These are phyloP conservation scores for Machaerirhynchus nigripectus DNA, from an alignment of 2,113 vertebrate genomes.

Conservation along the genomic window DNA sequence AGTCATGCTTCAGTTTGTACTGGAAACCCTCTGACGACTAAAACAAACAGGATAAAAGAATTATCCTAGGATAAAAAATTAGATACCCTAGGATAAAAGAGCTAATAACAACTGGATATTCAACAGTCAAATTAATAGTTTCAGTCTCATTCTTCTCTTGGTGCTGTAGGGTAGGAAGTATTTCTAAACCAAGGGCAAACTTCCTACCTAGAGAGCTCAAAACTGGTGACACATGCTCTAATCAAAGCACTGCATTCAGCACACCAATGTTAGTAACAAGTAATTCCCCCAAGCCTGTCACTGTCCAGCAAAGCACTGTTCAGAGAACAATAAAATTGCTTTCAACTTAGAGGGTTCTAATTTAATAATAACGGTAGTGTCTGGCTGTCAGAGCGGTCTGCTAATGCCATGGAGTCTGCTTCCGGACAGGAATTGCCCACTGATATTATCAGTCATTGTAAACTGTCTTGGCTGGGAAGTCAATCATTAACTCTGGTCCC, in stretches of 20 bases:
- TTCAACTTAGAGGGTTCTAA: neutral
- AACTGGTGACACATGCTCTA: neutral
- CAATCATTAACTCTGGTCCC: slow-evolving; percentile 67
- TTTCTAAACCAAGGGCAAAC: neutral
- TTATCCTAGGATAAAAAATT: neutral
- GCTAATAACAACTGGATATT: neutral
- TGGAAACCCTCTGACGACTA: neutral
- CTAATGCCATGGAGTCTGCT: slow-evolving; percentile 1
- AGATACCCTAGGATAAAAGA: neutral
- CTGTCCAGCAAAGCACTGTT: neutral
- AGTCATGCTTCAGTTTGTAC: neutral
- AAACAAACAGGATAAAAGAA: neutral
- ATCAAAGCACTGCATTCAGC: neutral
- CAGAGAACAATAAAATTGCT: neutral
- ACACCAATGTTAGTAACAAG: neutral
- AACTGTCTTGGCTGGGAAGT: slow-evolving; percentile 40
- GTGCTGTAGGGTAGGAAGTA: neutral
- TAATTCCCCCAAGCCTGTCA: neutral
- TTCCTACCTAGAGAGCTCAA: neutral
- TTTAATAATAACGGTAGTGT: neutral
- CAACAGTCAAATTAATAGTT: neutral
- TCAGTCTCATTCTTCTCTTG: neutral
- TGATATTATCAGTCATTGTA: slow-evolving; percentile 35
- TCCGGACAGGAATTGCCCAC: neutral
- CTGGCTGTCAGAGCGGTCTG: neutral